These are phyloP conservation scores for Campoplex nolae DNA, from an alignment of 2,888 invertebrate species.

Conservation along the genomic window DNA sequence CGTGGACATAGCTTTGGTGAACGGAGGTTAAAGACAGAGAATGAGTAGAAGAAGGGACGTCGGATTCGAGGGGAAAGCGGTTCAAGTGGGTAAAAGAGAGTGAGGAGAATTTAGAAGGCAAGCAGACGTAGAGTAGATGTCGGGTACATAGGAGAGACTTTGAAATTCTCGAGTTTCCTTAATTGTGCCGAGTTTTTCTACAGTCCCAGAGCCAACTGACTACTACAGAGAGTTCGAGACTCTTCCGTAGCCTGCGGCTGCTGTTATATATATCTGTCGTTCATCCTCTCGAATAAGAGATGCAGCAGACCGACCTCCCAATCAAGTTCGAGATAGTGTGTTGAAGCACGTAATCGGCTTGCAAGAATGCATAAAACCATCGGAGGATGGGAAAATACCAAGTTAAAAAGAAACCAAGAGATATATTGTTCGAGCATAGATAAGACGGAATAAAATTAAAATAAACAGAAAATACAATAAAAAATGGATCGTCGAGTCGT, in stretches of 20 bases:
- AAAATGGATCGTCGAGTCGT: slow-evolving; percentile 23
- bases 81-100: slow-evolving; percentile 40
- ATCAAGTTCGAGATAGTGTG: slow-evolving; percentile 57
- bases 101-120: slow-evolving; percentile 68
- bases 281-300: slow-evolving; percentile 35
- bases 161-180: slow-evolving; percentile 72
- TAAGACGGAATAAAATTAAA: background rate
- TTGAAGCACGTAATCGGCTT: slow-evolving; percentile 59
- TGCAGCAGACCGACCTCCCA: slow-evolving; percentile 24
- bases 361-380: slow-evolving; percentile 34
- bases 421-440: background rate
- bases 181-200: slow-evolving; percentile 68
- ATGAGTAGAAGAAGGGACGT: slow-evolving; percentile 24
- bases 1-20: slow-evolving; percentile 32
- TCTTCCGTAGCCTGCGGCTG: slow-evolving; percentile 19
- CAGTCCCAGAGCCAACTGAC: slow-evolving; percentile 52
- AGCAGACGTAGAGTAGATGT: slow-evolving; percentile 66
- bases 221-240: slow-evolving; percentile 34
- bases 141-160: slow-evolving; percentile 60
- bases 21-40: slow-evolving; percentile 49
- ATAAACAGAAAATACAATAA: slow-evolving; percentile 14
- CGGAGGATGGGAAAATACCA: slow-evolving; percentile 9
- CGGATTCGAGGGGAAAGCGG: slow-evolving; percentile 10
- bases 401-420: slow-evolving; percentile 9
- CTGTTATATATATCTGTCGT: slow-evolving; percentile 24